Percentiles rank a stretch among this genome's conserved stretches.
phyloP scores from a whole-genome alignment of 2,113 vertebrate genomes.

The Rhombomys opimus region DNA sequence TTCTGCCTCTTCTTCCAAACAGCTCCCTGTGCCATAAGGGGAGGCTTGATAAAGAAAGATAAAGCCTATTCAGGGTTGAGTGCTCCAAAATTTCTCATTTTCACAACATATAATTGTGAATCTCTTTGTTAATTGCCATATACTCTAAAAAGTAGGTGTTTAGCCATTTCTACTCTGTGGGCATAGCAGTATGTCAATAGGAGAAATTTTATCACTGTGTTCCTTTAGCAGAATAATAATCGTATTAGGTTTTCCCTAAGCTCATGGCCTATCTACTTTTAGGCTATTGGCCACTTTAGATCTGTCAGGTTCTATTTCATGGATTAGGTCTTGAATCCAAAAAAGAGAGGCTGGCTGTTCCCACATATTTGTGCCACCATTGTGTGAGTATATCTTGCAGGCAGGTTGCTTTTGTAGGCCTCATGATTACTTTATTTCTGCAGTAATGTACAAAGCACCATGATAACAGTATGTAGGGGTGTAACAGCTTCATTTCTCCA shows the following conservation, averaged over 20 bases:
- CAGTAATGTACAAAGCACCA: background rate
- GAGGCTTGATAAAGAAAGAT: background rate
- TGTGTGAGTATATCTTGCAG: background rate
- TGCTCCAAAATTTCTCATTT: background rate
- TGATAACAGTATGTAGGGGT: background rate
- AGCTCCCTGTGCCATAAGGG: background rate
- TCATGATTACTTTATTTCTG: background rate
- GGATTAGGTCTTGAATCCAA: background rate
- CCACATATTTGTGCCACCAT: background rate
- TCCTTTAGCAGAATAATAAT: background rate
- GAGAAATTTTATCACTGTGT: background rate
- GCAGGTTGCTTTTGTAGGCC: background rate
- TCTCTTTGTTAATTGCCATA: background rate
- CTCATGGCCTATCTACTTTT: background rate
- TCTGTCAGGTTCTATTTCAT: background rate
- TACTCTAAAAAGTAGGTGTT: background rate
- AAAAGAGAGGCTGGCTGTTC: background rate
- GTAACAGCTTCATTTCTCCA: background rate
- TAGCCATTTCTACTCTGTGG: background rate
- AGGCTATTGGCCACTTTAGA: background rate
- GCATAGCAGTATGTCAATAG: background rate
- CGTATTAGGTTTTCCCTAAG: no score
- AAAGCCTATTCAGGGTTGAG: background rate
- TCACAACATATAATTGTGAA: background rate
- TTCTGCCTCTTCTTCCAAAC: background rate